phyloP scores from a whole-genome alignment of 2,888 invertebrate species.

The Heliconius charithonia region DNA sequence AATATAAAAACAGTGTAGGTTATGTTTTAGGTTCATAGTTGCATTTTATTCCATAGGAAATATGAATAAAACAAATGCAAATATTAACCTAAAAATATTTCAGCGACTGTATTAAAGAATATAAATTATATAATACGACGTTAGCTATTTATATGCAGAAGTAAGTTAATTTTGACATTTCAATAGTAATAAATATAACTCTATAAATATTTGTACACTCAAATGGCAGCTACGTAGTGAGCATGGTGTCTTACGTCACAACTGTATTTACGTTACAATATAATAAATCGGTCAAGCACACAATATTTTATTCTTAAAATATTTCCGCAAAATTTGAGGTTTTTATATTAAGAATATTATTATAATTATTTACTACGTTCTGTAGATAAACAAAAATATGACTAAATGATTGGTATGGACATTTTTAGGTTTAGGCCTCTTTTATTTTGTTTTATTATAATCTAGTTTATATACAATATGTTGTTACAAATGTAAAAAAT shows the following conservation, averaged over 20 bases:
- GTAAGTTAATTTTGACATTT: neutral
- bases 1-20: too few relatives aligned
- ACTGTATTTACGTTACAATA: conserved; percentile 27
- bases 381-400: neutral
- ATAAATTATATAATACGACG: neutral
- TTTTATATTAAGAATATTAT: neutral
- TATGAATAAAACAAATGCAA: too few relatives aligned
- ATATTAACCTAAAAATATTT: too few relatives aligned
- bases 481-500: neutral
- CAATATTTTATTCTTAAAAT: neutral
- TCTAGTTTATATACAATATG: neutral
- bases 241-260: conserved; percentile 31
- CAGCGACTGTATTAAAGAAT: too few relatives aligned
- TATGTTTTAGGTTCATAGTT: neutral
- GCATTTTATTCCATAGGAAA: too few relatives aligned
- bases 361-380: neutral
- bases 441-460: neutral
- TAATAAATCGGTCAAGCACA: conserved; percentile 29
- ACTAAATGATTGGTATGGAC: neutral
- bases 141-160: neutral
- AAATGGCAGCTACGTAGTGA: conserved; percentile 15
- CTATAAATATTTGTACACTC: conserved; percentile 5
- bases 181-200: neutral
- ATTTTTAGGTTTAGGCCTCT: neutral
- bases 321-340: neutral